Percentiles rank a stretch among this genome's conserved stretches.
These are phyloP conservation scores for Erebia palarica DNA, from an alignment of 2,888 invertebrate species.

Conservation along the genomic window DNA sequence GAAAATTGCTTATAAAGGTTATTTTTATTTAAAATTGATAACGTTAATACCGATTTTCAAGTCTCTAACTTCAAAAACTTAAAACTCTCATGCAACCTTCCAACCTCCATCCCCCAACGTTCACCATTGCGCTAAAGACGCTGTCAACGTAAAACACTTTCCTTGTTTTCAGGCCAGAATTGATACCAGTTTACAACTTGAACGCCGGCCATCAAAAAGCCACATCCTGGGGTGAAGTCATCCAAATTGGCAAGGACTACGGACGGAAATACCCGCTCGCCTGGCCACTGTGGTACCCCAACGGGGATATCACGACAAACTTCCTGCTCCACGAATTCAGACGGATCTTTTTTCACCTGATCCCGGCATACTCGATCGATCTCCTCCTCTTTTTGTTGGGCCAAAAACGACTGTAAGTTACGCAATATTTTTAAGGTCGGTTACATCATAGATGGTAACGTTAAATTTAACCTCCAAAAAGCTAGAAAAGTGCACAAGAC, in stretches of 20 bases:
- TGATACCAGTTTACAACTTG: constrained; percentile 93
- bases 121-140: too few species aligned
- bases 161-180: constrained; percentile 72
- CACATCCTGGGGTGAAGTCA: constrained; percentile 92
- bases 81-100: too few species aligned
- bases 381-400: constrained; percentile 86
- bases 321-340: constrained; percentile 84
- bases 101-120: too few species aligned
- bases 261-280: constrained; percentile 90
- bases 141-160: neutral
- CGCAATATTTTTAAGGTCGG: constrained; percentile 11
- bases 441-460: neutral
- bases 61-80: too few species aligned
- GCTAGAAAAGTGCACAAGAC: too few species aligned
- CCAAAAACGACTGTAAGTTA: constrained; percentile 91
- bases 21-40: too few species aligned
- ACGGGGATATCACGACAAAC: constrained; percentile 88
- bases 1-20: too few species aligned
- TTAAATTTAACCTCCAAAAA: too few species aligned
- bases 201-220: constrained; percentile 91
- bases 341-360: constrained; percentile 87
- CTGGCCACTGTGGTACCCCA: constrained; percentile 93
- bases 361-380: constrained; percentile 92
- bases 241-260: constrained; percentile 85
- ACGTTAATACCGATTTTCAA: too few species aligned